A percentile compares a stretch with the other conserved stretches of the same genome.
Evolutionary conservation across 2,888 invertebrate species (phyloP).

Genomic region (Phaonia tiefii): DNA sequence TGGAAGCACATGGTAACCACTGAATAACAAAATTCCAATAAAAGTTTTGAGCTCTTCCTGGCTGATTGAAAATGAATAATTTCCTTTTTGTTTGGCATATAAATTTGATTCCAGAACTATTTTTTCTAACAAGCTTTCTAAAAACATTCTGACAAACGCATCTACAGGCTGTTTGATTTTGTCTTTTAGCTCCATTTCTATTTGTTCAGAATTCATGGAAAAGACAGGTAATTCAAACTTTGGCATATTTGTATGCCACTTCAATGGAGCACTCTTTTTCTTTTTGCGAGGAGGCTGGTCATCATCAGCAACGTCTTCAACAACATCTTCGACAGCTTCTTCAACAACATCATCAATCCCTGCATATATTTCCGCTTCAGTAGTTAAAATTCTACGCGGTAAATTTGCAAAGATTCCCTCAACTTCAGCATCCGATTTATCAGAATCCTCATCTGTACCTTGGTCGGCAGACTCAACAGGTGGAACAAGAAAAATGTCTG

Average conservation of each 20-base stretch:
- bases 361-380: background rate
- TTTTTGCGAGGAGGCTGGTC: background rate
- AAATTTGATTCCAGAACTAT: background rate
- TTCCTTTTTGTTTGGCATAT: conserved; percentile 19
- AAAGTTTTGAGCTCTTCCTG: conserved; percentile 5
- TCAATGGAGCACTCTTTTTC: background rate
- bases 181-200: background rate
- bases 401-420: background rate
- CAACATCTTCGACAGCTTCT: too few species aligned
- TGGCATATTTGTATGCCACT: background rate
- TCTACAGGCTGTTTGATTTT: background rate
- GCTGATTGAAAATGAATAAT: background rate
- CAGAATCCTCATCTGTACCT: background rate
- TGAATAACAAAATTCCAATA: conserved; percentile 17
- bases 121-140: background rate
- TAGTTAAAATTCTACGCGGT: too few species aligned
- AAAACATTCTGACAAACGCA: background rate
- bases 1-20: background rate
- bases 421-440: background rate
- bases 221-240: background rate
- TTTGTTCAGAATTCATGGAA: background rate
- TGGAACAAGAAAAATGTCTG: too few species aligned
- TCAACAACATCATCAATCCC: too few species aligned
- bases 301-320: too few species aligned
- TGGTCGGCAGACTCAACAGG: background rate